phyloP scores from a whole-genome alignment of 1,140 invertebrate genomes.

The Phocides pigmalion region DNA sequence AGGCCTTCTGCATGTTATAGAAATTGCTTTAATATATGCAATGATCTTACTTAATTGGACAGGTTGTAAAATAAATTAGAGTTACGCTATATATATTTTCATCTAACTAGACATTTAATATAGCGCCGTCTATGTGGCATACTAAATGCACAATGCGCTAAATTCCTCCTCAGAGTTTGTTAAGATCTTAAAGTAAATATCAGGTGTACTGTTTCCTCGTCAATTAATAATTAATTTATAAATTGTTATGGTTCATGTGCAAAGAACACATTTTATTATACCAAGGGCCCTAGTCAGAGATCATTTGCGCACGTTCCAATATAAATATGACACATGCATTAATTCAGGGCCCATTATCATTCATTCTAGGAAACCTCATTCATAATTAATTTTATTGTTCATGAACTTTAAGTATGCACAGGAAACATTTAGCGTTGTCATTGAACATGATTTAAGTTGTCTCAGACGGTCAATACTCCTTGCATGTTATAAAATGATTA shows the following conservation, averaged over 20 bases:
- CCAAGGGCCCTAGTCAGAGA: conserved; percentile 7
- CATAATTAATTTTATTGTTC: conserved; percentile 75
- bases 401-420: conserved; percentile 42
- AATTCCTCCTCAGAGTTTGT: too few species aligned
- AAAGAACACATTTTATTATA: conserved; percentile 13
- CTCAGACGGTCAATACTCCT: conserved; percentile 20
- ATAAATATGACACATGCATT: conserved; percentile 42
- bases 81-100: too few species aligned
- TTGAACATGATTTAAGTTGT: conserved; percentile 35
- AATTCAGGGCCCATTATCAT: conserved; percentile 51
- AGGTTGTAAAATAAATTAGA: too few species aligned
- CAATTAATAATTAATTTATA: background rate
- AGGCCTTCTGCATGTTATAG: too few species aligned
- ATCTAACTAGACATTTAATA: too few species aligned
- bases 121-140: too few species aligned
- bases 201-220: background rate
- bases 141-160: too few species aligned
- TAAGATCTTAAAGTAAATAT: background rate
- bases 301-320: conserved; percentile 22
- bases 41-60: too few species aligned
- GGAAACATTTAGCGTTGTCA: conserved; percentile 52
- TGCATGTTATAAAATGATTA: conserved; percentile 22
- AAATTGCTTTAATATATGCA: too few species aligned
- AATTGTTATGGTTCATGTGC: conserved; percentile 1
- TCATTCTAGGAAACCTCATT: conserved; percentile 67